phyloP scores from a whole-genome alignment of 2,888 invertebrate species.

The Nemoura dubitans region DNA sequence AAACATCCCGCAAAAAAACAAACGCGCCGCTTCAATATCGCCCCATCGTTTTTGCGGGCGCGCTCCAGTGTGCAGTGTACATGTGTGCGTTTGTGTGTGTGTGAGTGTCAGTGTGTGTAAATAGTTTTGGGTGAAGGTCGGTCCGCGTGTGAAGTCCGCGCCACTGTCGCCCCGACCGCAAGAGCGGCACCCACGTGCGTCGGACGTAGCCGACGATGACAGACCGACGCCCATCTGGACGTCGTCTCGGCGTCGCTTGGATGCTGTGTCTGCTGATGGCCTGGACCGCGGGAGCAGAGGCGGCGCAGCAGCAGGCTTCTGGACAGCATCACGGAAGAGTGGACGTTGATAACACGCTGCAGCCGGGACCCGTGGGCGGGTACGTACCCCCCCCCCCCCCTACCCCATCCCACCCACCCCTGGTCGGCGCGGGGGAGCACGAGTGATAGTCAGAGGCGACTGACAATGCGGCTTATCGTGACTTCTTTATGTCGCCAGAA shows the following conservation, averaged over 20 bases:
- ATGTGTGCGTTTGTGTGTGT: neutral
- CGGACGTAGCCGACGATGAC: neutral
- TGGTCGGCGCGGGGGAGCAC: no score
- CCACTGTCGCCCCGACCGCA: neutral
- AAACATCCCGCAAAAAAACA: neutral
- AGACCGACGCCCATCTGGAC: neutral
- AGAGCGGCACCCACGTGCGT: neutral
- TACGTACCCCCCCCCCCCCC: constrained; percentile 22
- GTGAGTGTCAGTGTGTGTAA: neutral
- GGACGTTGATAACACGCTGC: constrained; percentile 46
- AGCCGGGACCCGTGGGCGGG: constrained; percentile 47
- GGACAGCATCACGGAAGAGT: constrained; percentile 37
- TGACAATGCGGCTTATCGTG: no score
- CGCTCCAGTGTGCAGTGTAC: neutral
- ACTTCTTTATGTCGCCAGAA: no score
- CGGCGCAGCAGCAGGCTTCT: constrained; percentile 29
- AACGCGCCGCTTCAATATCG: neutral
- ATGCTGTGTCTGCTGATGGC: neutral
- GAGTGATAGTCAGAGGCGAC: no score
- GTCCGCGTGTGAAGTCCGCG: neutral
- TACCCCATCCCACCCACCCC: neutral
- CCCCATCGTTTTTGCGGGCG: neutral
- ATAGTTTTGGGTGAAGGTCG: constrained; percentile 31
- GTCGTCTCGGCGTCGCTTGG: neutral
- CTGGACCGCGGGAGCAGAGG: constrained; percentile 14